Base-by-base conservation (phyloP, 2,888 invertebrate genomes). In the Mystacides longicornis region DNA sequence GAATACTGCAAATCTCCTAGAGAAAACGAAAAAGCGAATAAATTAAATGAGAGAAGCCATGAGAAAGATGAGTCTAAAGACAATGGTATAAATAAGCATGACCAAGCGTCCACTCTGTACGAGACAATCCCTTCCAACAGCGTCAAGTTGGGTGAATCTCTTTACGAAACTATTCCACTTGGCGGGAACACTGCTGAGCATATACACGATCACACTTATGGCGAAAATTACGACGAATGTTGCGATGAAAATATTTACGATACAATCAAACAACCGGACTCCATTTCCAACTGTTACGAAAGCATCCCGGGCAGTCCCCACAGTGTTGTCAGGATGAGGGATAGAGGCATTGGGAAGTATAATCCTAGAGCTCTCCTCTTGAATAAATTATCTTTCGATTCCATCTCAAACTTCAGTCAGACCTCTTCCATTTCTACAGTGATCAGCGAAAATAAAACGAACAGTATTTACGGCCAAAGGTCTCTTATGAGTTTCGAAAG, bases 201-300 rank as follows among this genome's bases (percentile, higher is more conserved):
- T 9, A 16, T 21, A 5, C 43, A 49, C 3, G 45, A 23, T 11
- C 50, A 47, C 1, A 53, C 31, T 51, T 54, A 47, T 45, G 21
- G 37, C 19, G 51, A 57, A 23, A 59, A 59, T 49, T 57, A 61
- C 23, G 57, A 76, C 50, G 57, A 75, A 73, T 60, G 76, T 31
- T 66, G 75, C 31, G 75, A 71, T 19, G 82, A 82, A 61, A 81
- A 82, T 63, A 82, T 83, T 60, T 82, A 83, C 62, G 82, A 81
- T 59, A 81, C 81, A 1, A 82, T 82, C 57, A 82, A 81, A 63
- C 78, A 79, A 46, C 68, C 69, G 1, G 80, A 80, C 53, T 77
- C 79, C 0, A 65, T 77, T 19, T 80, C 80, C 0, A 79, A 81
- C 64, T 79, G 81, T 62, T 83, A 83, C 65, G 83, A 83, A 64